Base-by-base conservation (phyloP, 2,113 vertebrate species). In the Henicopernis longicauda region DNA sequence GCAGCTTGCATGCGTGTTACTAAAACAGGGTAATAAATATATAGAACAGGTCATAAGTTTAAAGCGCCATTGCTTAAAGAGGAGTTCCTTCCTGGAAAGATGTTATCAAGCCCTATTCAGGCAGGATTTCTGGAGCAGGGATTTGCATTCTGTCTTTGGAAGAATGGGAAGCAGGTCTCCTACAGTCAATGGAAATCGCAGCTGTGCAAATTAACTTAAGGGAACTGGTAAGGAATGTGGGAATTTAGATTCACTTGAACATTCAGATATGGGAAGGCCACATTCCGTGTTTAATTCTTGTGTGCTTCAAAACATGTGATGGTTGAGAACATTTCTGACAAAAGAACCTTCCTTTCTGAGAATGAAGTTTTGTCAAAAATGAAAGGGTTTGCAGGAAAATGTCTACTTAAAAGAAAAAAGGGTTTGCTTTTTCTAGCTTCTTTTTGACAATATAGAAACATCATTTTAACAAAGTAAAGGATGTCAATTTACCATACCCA, bases 281-380 rank as follows among this genome's bases (percentile, higher is more conserved):
- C 0, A 0, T 88, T 82, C 70, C 45, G 73, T 47, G 36, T 77
- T 80, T 77, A 70, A 94, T 91, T 85, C 86, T 66, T 42, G 17
- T 80, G 58, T 77, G 50, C 91, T 85, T 95, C 49, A 73, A 85
- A 95, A 57, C 87, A 67, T 81, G 69, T 76, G 73, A 81, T 76
- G 86, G 62, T 73, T 85, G 84, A 77, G 93, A 91, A 90, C 71
- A 82, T 87, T 91, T 91, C 82, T 93, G 84, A 95, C 81, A 95
- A 87, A 96, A 85, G 86, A 77, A 61, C 77, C 67, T 93, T 95
- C 81, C 65, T 93, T 91, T 87, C 34, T 10, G 70, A 93, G 89
- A 91, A 58, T 59, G 58, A 61, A 50, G 50, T 72, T 94, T 89
- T 92, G 84, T 91, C 83, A 82, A 90, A 97, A 97, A 93, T 94